Evolutionary conservation across 2,113 vertebrate species (phyloP).

Genomic region (Synodontis membranacea): DNA sequence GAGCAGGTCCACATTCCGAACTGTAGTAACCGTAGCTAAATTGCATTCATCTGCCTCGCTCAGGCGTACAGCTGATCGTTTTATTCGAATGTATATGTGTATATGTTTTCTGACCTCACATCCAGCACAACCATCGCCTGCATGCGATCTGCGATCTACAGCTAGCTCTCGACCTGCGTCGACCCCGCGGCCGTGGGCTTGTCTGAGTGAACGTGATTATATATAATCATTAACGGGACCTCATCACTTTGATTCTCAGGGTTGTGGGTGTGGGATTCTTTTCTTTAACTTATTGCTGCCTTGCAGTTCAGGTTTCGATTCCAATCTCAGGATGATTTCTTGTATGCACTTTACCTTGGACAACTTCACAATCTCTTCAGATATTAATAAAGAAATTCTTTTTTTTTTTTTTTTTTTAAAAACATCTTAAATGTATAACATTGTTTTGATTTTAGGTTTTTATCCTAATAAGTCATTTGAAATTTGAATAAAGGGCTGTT

Average conservation of each 20-base stretch:
- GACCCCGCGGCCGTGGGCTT: background rate
- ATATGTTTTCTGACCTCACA: background rate
- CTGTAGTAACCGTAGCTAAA: background rate
- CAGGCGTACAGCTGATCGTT: background rate
- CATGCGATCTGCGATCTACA: background rate
- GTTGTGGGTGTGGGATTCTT: background rate
- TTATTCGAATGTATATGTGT: background rate
- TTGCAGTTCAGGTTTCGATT: background rate
- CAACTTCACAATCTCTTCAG: background rate
- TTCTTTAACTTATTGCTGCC: background rate
- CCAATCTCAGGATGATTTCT: background rate
- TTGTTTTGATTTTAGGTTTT: background rate
- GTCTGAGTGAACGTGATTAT: background rate
- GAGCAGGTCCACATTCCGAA: background rate
- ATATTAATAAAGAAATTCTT: background rate
- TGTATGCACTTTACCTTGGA: background rate
- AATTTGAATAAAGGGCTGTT: background rate
- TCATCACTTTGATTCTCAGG: background rate
- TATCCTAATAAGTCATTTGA: background rate
- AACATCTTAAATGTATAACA: background rate
- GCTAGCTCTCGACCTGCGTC: background rate
- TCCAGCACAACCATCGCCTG: background rate
- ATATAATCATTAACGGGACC: background rate
- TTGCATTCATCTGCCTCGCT: background rate
- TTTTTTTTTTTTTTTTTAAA: background rate